Conservation (phyloP, 1,140 invertebrate species). For the Homarus americanus region DNA sequence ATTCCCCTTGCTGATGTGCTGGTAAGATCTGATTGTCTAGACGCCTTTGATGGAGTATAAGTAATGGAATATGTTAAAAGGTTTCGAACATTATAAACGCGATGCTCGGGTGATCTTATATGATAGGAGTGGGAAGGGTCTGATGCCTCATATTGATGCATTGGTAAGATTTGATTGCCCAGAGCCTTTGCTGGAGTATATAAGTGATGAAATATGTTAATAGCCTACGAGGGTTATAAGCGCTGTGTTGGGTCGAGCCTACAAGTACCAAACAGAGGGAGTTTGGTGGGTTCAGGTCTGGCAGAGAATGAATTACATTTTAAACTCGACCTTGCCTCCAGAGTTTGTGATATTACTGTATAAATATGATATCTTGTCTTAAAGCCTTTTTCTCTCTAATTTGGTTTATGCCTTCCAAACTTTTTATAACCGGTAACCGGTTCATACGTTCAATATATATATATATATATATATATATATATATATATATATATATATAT, state of each 20-base stretch:
- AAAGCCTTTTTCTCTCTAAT: too few relatives aligned
- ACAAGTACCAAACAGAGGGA: not conserved
- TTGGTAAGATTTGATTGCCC: not conserved
- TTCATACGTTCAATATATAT: too few relatives aligned
- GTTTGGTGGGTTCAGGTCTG: not conserved
- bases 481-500: not conserved
- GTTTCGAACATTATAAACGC: not conserved
- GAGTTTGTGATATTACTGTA: too few relatives aligned
- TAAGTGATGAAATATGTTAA: not conserved
- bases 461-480: not conserved
- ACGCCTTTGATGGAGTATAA: constrained; percentile 47
- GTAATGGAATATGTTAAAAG: constrained; percentile 55
- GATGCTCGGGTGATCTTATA: not conserved
- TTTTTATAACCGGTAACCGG: too few relatives aligned
- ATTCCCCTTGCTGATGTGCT: constrained; percentile 15
- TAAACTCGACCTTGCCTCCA: not conserved
- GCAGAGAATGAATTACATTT: not conserved
- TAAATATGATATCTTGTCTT: too few relatives aligned
- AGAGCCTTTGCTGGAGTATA: not conserved
- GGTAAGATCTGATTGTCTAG: constrained; percentile 1
- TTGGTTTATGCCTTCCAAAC: too few relatives aligned
- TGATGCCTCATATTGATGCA: constrained; percentile 1
- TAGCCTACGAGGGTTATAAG: not conserved
- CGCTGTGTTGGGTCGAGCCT: not conserved
- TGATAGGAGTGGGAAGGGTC: not conserved